Percentiles rank a stretch among this genome's conserved stretches.
Conservation (phyloP, 2,888 invertebrate genomes). For the Punctoribates punctum region DNA sequence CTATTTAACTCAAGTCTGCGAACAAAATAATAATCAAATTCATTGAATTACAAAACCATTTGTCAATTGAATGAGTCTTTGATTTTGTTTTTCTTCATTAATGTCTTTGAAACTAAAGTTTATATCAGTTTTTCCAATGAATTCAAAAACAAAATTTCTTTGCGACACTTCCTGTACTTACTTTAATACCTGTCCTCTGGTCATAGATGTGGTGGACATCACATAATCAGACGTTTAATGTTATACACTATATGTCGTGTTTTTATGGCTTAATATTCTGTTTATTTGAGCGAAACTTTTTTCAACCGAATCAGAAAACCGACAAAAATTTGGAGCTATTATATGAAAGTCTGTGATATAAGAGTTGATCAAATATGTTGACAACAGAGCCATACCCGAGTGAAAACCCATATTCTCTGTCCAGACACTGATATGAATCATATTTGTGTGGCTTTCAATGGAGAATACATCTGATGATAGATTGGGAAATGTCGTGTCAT, state of each 20-base stretch:
- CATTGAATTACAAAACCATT: too few species aligned
- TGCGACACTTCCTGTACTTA: too few species aligned
- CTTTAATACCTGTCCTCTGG: too few species aligned
- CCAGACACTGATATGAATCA: conserved; percentile 8
- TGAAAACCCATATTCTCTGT: not conserved
- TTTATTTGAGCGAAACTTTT: not conserved
- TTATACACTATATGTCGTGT: not conserved
- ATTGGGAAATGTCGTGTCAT: not conserved
- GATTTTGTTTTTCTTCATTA: too few species aligned
- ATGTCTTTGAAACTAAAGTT: too few species aligned
- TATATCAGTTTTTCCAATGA: too few species aligned
- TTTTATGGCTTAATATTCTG: not conserved
- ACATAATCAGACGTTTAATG: not conserved
- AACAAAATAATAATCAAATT: not conserved
- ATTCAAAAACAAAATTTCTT: too few species aligned
- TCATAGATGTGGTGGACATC: not conserved
- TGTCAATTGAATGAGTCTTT: too few species aligned
- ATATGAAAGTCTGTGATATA: conserved; percentile 1
- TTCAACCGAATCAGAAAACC: not conserved
- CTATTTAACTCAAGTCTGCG: not conserved
- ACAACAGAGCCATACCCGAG: not conserved
- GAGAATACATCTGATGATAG: not conserved
- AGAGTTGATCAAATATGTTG: conserved; percentile 7
- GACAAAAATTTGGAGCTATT: not conserved
- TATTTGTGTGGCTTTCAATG: not conserved